Percentiles rank a stretch among this genome's conserved stretches.
phyloP scores from a whole-genome alignment of 2,113 vertebrate species.

The Promerops cafer region DNA sequence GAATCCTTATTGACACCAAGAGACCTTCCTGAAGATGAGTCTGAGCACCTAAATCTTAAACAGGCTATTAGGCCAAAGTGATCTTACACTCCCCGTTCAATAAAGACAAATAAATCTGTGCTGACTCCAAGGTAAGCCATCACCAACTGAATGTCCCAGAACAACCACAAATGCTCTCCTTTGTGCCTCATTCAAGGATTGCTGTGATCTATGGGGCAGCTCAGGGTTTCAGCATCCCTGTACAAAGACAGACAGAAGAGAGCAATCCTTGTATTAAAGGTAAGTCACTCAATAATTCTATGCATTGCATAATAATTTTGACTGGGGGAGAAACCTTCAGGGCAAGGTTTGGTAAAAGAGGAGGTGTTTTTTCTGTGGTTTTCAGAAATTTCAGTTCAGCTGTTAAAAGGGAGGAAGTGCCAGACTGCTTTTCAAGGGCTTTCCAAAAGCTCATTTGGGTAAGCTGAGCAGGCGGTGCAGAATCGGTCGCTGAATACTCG shows the following conservation, averaged over 20 bases:
- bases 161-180: neutral
- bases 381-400: conserved; percentile 30
- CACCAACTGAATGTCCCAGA: neutral
- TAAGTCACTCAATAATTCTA: neutral
- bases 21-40: neutral
- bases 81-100: neutral
- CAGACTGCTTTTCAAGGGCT: conserved; percentile 47
- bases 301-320: neutral
- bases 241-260: neutral
- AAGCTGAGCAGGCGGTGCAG: neutral
- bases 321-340: neutral
- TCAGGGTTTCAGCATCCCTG: neutral
- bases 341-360: neutral
- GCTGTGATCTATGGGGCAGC: neutral
- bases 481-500: neutral
- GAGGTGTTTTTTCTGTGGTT: neutral
- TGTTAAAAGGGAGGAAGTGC: conserved; percentile 38
- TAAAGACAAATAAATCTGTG: conserved; percentile 14
- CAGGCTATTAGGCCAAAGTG: neutral
- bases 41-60: neutral
- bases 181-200: neutral
- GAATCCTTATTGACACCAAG: neutral
- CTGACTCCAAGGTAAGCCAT: conserved; percentile 2
- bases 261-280: neutral
- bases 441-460: conserved; percentile 51